Conservation (phyloP, 2,888 invertebrate genomes). For the Corbicula japonica region DNA sequence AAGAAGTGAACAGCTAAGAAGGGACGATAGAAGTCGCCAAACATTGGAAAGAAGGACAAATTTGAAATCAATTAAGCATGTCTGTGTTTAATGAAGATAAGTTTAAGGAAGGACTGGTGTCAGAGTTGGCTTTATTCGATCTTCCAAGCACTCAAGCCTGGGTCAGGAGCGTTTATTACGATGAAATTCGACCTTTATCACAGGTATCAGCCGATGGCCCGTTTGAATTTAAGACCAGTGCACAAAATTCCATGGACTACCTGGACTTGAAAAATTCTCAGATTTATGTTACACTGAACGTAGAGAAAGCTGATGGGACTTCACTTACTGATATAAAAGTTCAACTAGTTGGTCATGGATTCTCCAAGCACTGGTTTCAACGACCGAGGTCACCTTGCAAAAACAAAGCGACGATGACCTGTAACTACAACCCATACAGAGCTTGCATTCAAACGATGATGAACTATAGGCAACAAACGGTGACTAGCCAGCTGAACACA, state of each 20-base stretch:
- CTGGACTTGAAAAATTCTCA: slow-evolving; percentile 58
- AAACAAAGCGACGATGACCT: slow-evolving; percentile 53
- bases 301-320: slow-evolving; percentile 52
- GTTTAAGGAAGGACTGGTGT: slow-evolving; percentile 56
- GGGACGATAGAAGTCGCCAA: background rate
- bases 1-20: background rate
- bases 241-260: slow-evolving; percentile 63
- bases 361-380: slow-evolving; percentile 60
- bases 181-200: slow-evolving; percentile 58
- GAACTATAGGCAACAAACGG: slow-evolving; percentile 45
- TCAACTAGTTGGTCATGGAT: slow-evolving; percentile 59
- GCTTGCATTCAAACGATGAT: slow-evolving; percentile 56
- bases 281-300: slow-evolving; percentile 51
- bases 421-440: slow-evolving; percentile 63
- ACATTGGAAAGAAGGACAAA: slow-evolving; percentile 23
- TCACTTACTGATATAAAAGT: slow-evolving; percentile 9
- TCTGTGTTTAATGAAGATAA: slow-evolving; percentile 50
- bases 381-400: slow-evolving; percentile 63
- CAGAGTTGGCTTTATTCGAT: slow-evolving; percentile 55
- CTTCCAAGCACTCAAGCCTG: slow-evolving; percentile 62
- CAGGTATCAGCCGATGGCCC: slow-evolving; percentile 49
- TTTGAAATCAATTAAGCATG: slow-evolving; percentile 52
- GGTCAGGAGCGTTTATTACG: slow-evolving; percentile 50
- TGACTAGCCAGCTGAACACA: slow-evolving; percentile 34
- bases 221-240: slow-evolving; percentile 59